Evolutionary conservation across 2,888 invertebrate genomes (phyloP), one percentile per base, ranked within the genome.

Genomic region (Hyles lineata): DNA sequence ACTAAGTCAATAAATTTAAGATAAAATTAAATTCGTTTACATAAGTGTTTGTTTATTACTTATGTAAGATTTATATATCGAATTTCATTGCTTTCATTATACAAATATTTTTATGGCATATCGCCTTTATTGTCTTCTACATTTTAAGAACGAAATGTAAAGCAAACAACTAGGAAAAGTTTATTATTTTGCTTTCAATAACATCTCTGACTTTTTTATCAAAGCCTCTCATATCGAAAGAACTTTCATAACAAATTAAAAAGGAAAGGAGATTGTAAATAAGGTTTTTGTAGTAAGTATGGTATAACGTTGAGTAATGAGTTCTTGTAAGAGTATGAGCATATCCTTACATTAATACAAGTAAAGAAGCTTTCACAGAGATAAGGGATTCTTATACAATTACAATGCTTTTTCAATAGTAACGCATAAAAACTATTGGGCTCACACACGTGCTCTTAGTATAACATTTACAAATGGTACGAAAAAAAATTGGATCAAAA

Each of bases 401-500:
- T 17, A 25, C 60, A 1, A 25, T 11, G 25, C 17, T 11, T 63
- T 63, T 63, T 4, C 11, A 21, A 35, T 43, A 32, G 23, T 23
- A 55, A n/a, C 19, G 19, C 29, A 35, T 63, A 35, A 9, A 23
- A 9, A 55, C 32, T 8, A 58, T 63, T 32, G 52, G 29, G n/a
- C n/a, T 70, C 11, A 25, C n/a, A 70, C 71, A 71, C 55, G 72
- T 63, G 67, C 55, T 58, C 23, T 23, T 67, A 1, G 55, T 55
- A 35, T 23, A 58, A 35, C 23, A 55, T 72, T 58, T 67, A 67
- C 67, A 55, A 63, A 29, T 73, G 29, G 72, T 43, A 55, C 19
- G 4, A 76, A 76, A 78, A 63, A 78, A 75, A 75, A 62, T 61
- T 71, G 71, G 72, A 61, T 77, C 77, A 78, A 81, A 78, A 73